These are phyloP conservation scores for Chloropsis cyanopogon DNA, from an alignment of 2,113 vertebrate genomes.

Conservation along the genomic window DNA sequence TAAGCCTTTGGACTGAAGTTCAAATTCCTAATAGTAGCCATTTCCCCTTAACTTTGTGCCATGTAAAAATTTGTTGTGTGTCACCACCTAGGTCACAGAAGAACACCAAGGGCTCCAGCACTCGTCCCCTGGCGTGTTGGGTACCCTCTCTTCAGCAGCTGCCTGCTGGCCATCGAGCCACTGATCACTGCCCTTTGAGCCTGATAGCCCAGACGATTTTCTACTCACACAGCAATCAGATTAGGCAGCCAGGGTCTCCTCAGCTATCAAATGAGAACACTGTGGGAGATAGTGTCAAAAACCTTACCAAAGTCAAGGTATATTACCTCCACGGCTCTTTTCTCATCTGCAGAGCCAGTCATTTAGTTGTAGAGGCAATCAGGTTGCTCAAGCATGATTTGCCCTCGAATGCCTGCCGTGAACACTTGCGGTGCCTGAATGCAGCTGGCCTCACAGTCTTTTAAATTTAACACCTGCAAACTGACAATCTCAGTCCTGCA, in stretches of 20 bases:
- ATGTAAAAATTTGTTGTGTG: background rate
- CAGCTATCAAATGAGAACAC: conserved; percentile 34
- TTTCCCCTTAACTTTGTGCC: background rate
- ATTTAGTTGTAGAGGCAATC: conserved; percentile 35
- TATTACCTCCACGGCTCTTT: background rate
- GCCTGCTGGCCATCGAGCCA: background rate
- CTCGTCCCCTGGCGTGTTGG: rapidly evolving
- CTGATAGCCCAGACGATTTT: background rate
- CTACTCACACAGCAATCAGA: background rate
- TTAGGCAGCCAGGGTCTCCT: background rate
- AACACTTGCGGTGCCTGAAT: background rate
- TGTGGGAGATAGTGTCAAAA: conserved; percentile 32
- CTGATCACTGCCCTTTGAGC: background rate
- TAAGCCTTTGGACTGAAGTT: background rate
- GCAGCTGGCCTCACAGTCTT: conserved; percentile 49
- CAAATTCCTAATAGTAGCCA: background rate
- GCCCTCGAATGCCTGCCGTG: conserved; percentile 46
- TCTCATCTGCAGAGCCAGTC: conserved; percentile 17
- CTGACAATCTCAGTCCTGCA: conserved; percentile 25
- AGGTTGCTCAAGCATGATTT: conserved; percentile 50
- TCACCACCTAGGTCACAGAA: background rate
- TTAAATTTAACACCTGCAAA: conserved; percentile 61
- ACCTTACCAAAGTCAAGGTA: conserved; percentile 54
- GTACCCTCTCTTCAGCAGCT: background rate
- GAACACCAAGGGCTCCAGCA: background rate